Percentiles rank a stretch among this genome's conserved stretches.
phyloP scores from a whole-genome alignment of 2,113 vertebrate genomes.

The Microcebus murinus region DNA sequence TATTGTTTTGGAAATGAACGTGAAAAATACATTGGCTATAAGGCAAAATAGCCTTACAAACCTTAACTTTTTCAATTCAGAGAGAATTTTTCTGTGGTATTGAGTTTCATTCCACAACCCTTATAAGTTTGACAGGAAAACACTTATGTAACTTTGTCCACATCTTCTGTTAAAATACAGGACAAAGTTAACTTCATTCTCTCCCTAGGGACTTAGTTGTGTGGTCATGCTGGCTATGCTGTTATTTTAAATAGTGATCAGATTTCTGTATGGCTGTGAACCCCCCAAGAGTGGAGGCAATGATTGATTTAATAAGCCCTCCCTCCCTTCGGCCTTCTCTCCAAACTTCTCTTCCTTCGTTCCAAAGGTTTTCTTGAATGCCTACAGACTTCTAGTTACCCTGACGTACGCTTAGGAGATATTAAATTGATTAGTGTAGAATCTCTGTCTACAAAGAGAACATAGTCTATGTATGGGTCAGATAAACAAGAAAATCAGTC shows the following conservation, averaged over 20 bases:
- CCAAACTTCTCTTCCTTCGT: not conserved
- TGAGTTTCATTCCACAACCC: not conserved
- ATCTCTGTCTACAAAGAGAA: not conserved
- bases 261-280: not conserved
- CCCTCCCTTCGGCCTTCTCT: not conserved
- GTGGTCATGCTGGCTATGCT: not conserved
- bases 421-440: not conserved
- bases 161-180: not conserved
- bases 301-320: not conserved
- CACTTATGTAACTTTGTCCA: not conserved
- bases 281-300: not conserved
- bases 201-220: not conserved
- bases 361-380: not conserved
- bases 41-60: not conserved
- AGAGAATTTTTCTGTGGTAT: not conserved
- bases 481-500: not conserved
- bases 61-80: conserved; percentile 23
- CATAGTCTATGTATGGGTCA: not conserved
- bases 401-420: not conserved
- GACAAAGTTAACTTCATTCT: not conserved
- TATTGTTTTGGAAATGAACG: conserved; percentile 47
- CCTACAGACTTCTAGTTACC: not conserved
- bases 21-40: not conserved
- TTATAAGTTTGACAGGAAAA: conserved; percentile 32
- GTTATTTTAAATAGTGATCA: not conserved